Percentiles rank a stretch among this genome's conserved stretches.
These are phyloP conservation scores for Drosophila busckii DNA, from an alignment of 1,140 invertebrate genomes.

Conservation along the genomic window DNA sequence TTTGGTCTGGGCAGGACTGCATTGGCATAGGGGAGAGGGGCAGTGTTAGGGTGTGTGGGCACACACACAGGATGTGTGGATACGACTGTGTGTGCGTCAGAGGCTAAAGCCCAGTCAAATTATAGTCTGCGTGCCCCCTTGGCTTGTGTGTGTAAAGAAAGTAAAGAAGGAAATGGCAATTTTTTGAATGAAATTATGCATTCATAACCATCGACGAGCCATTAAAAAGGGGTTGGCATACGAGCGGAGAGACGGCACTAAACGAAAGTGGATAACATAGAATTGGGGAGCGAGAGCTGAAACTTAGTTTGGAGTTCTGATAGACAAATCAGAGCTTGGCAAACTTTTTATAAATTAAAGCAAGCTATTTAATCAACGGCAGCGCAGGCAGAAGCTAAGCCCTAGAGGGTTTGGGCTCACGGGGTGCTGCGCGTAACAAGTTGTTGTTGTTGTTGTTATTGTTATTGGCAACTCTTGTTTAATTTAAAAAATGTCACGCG, in stretches of 20 bases:
- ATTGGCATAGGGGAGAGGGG: conserved; percentile 29
- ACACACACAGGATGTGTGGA: conserved; percentile 1
- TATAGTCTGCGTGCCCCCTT: conserved; percentile 43
- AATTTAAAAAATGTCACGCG: conserved; percentile 64
- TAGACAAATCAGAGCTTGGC: too few relatives aligned
- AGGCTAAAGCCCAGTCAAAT: conserved; percentile 34
- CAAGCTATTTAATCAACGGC: conserved; percentile 61
- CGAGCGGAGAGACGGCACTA: too few relatives aligned
- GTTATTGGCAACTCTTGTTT: conserved; percentile 42
- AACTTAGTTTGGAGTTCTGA: too few relatives aligned
- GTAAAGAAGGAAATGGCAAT: conserved; percentile 40
- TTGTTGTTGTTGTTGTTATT: conserved; percentile 53
- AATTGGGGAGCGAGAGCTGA: conserved; percentile 28
- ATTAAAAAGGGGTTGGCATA: conserved; percentile 28
- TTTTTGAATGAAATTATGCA: conserved; percentile 63
- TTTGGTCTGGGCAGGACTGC: conserved; percentile 58
- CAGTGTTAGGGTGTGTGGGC: neutral
- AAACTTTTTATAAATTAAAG: too few relatives aligned
- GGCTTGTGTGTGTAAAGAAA: conserved; percentile 28
- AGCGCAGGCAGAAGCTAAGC: conserved; percentile 43
- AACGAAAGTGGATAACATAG: conserved; percentile 11
- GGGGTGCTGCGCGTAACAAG: conserved; percentile 30
- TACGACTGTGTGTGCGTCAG: conserved; percentile 22
- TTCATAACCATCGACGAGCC: conserved; percentile 53
- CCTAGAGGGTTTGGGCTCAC: too few relatives aligned